These are phyloP conservation scores for Sterrhoptilus dennistouni DNA, from an alignment of 2,113 vertebrate genomes.

Conservation along the genomic window DNA sequence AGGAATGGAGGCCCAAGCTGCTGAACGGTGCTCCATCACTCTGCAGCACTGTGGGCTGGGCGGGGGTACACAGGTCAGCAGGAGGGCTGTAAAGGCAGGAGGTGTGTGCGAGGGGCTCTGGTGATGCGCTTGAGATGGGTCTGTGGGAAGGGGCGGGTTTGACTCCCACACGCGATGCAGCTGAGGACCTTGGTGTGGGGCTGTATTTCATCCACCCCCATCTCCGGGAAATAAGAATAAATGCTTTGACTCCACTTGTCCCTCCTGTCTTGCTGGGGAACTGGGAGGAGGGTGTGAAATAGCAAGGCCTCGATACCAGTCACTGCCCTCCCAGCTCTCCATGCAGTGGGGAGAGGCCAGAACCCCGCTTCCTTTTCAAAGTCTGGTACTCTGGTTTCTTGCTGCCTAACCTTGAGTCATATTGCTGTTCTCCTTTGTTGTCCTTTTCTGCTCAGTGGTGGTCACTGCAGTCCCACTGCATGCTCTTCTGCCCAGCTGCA, in stretches of 20 bases:
- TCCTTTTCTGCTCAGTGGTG: not conserved
- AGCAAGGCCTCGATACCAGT: not conserved
- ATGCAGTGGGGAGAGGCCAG: not conserved
- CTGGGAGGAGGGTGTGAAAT: not conserved
- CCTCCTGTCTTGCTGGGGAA: not conserved
- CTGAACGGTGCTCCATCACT: not conserved
- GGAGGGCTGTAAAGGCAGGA: not conserved
- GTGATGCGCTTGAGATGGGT: not conserved
- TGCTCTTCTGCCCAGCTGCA: not conserved
- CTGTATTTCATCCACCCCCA: not conserved
- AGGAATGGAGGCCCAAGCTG: not conserved
- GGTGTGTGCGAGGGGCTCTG: too few species aligned
- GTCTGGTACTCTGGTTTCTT: not conserved
- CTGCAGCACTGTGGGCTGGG: not conserved
- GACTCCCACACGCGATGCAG: not conserved
- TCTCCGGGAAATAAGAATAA: not conserved
- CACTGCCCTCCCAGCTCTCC: not conserved
- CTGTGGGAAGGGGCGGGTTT: not conserved
- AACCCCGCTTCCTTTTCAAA: rapidly evolving
- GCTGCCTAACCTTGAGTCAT: not conserved
- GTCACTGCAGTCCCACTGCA: not conserved
- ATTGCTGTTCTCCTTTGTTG: not conserved
- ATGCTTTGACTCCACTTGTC: not conserved
- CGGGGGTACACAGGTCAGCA: rapidly evolving
- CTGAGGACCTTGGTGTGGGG: not conserved